Conservation (phyloP, 2,797 vertebrate genomes). For the Clarias platycephalus region DNA sequence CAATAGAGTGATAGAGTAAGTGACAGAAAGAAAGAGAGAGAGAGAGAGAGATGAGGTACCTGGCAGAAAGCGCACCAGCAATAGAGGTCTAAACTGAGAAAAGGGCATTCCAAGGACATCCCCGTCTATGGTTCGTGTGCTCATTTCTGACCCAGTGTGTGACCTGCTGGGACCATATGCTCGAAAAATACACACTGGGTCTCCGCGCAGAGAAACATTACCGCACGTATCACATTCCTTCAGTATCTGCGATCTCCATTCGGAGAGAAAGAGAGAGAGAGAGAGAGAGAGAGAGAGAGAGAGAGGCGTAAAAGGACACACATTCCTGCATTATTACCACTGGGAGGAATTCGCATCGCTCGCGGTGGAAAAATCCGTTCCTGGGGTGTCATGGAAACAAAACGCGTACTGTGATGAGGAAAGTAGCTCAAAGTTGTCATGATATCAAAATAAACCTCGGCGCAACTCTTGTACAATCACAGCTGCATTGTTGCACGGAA, state of each 20-base stretch:
- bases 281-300: neutral
- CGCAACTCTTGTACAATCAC: slow-evolving; percentile 11
- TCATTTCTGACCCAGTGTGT: slow-evolving; percentile 35
- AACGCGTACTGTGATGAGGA: slow-evolving; percentile 1
- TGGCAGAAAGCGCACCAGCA: slow-evolving; percentile 23
- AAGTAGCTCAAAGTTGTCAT: slow-evolving; percentile 33
- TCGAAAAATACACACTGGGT: slow-evolving; percentile 14
- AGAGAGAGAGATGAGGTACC: neutral
- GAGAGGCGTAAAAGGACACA: slow-evolving; percentile 9
- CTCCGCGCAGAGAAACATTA: neutral
- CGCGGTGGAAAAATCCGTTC: slow-evolving; percentile 36
- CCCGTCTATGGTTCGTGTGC: slow-evolving; percentile 9
- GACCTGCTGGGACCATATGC: slow-evolving; percentile 51
- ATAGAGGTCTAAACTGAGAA: slow-evolving; percentile 26
- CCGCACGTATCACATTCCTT: neutral
- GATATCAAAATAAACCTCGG: slow-evolving; percentile 36
- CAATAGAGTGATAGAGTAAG: neutral
- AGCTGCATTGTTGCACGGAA: slow-evolving; percentile 6
- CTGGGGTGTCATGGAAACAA: slow-evolving; percentile 54
- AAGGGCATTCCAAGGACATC: slow-evolving; percentile 26
- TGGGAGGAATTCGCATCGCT: slow-evolving; percentile 30
- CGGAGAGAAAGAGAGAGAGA: neutral
- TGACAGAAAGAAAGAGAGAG: neutral
- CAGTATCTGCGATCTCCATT: slow-evolving; percentile 45
- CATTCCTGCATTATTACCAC: slow-evolving; percentile 37